Evolutionary conservation across 2,888 invertebrate genomes (phyloP), one percentile per base, ranked within the genome.

Genomic region (Aplocera efformata): DNA sequence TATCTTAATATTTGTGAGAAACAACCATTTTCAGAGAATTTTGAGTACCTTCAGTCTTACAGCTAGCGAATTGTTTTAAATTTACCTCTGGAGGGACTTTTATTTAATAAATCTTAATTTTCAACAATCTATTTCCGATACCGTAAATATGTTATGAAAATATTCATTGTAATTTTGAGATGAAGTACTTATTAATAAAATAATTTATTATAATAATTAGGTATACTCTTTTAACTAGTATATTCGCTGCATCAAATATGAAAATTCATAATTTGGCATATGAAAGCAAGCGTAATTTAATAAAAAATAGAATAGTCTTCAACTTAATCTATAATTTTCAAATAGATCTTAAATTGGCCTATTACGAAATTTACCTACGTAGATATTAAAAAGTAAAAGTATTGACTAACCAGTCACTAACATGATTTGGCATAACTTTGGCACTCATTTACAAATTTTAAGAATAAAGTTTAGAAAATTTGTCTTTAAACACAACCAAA

Each of bases 401-500:
- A 34, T 20, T 22, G 17, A 17, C 11, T 41, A 47, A 38, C 34
- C 34, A 45, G 33, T 54, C 48, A 25, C 55, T 60, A 55, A 60
- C 55, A 60, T 53, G 56, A 58, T 72, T 77, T 77, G 73, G 71
- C 72, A 68, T 67, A 55, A 60, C 45, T 69, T 79, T 83, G 78
- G 78, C 77, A 73, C 65, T 48, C 45, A 67, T 55, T 58, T 60
- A 61, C 52, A 70, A 66, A 62, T 51, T 62, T 62, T 53, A 56
- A 60, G 51, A 63, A 54, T 50, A 48, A 57, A 47, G 44, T 53
- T 60, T 72, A 72, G 62, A 72, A 68, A 70, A 69, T 67, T 78
- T 64, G 53, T 69, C 76, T 77, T 75, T 78, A 62, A 78, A 84
- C 85, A 85, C 85, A 86, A 85, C 85, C 84, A 76, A 84, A 79